phyloP scores from a whole-genome alignment of 2,797 vertebrate genomes.

The Cryptoblepharus egeriae region DNA sequence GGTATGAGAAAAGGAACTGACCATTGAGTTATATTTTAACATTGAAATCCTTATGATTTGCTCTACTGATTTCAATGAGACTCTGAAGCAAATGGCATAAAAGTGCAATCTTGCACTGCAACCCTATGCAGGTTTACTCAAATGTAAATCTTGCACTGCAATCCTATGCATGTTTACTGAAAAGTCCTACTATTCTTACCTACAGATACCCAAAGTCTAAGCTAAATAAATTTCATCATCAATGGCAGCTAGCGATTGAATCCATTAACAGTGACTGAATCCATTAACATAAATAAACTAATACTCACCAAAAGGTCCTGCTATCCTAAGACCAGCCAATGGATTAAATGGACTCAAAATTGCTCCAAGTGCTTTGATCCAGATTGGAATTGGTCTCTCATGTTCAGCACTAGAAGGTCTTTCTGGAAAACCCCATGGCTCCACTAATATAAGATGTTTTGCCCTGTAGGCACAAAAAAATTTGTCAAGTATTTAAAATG shows the following conservation, averaged over 20 bases:
- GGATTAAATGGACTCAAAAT: slow-evolving; percentile 93
- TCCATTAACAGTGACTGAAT: neutral
- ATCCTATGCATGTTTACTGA: no score
- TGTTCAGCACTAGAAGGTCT: slow-evolving; percentile 82
- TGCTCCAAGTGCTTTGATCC: slow-evolving; percentile 94
- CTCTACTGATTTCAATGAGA: no score
- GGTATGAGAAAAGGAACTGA: no score
- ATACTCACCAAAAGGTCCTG: slow-evolving; percentile 92
- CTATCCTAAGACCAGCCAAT: slow-evolving; percentile 90
- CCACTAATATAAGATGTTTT: slow-evolving; percentile 91
- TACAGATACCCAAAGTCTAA: neutral
- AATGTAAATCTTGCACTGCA: no score
- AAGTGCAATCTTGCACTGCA: no score
- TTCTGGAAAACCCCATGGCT: slow-evolving; percentile 96
- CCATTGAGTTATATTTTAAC: no score
- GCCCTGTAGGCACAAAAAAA: slow-evolving; percentile 81
- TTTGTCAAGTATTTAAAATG: slow-evolving; percentile 32
- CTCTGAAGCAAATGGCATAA: no score
- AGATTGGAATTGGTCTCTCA: slow-evolving; percentile 89
- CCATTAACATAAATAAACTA: neutral
- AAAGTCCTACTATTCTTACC: neutral
- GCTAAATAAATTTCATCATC: neutral
- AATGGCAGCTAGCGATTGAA: neutral
- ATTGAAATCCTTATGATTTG: no score
- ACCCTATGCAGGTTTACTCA: no score